Percentiles rank a stretch among this genome's conserved stretches.
Conservation (phyloP, 2,113 vertebrate genomes). For the Cryptotis parvus region DNA sequence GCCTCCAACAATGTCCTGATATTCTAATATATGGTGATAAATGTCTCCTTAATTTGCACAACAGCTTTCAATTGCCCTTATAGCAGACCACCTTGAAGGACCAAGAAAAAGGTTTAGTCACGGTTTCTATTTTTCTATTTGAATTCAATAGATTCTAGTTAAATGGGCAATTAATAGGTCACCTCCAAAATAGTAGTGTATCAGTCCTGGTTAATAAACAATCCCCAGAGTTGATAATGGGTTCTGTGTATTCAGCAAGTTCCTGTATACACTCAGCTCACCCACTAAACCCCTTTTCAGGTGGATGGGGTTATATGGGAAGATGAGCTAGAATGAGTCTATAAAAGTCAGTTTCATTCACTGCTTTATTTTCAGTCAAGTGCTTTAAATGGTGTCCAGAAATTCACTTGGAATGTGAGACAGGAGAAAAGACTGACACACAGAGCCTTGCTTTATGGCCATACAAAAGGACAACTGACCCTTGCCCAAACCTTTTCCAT, state of each 20-base stretch:
- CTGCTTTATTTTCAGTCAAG: conserved; percentile 96
- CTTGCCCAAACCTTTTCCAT: conserved; percentile 89
- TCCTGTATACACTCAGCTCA: conserved; percentile 91
- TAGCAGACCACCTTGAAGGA: conserved; percentile 92
- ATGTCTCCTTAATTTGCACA: conserved; percentile 94
- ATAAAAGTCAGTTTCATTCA: conserved; percentile 99
- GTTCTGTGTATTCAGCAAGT: conserved; percentile 89
- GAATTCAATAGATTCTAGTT: conserved; percentile 94
- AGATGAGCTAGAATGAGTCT: conserved; percentile 99
- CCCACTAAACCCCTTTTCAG: conserved; percentile 94
- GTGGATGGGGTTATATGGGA: conserved; percentile 95
- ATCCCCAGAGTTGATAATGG: conserved; percentile 88
- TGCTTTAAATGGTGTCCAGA: conserved; percentile 91
- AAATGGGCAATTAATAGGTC: conserved; percentile 98
- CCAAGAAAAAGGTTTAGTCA: conserved; percentile 96
- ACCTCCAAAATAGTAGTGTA: conserved; percentile 91
- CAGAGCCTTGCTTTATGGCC: conserved; percentile 89
- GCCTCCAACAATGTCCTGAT: conserved; percentile 69
- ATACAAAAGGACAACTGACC: conserved; percentile 92
- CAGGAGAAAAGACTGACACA: conserved; percentile 93
- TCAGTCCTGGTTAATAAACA: conserved; percentile 90
- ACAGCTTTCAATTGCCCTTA: conserved; percentile 89
- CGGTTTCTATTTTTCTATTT: conserved; percentile 93
- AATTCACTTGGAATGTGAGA: conserved; percentile 93
- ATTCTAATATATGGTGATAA: conserved; percentile 87